Evolutionary conservation across 2,797 vertebrate species (phyloP), one percentile per base, ranked within the genome.

Genomic region (Yasuhikotakia modesta): DNA sequence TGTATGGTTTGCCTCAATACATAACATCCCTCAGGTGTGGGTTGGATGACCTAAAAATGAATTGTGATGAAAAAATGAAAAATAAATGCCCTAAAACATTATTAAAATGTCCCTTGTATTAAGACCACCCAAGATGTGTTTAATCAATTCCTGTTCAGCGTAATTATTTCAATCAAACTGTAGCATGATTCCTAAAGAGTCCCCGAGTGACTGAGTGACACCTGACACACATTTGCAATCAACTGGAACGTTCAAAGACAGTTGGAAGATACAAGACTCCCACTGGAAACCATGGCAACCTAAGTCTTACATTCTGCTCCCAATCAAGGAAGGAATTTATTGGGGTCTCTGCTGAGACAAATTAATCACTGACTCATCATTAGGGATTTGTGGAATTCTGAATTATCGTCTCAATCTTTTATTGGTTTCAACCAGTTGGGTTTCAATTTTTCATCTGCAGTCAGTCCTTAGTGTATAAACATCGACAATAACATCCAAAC

Each of bases 271-370:
- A 53, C 46, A 78, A 48, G 67, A 58, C 45, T 30, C 32, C n/a
- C 48, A 63, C 57, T 73, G 69, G 10, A 61, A 22, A 32, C 32
- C 46, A 73, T 61, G 39, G 80, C 76, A 83, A 86, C 77, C 76
- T 65, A 70, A 82, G 73, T 81, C 81, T 86, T 87, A 83, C 70
- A 72, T 79, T 73, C 3, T 27, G 82, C 55, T 73, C 82, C 63
- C 83, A 82, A 71, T 85, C 55, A 78, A 53, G 70, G 83, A 80
- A 86, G 86, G 80, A 84, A 88, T 83, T 88, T 87, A 86, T 83
- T 83, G 82, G 81, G 57, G 35, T 61, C 75, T 77, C 60, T 30
- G 48, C 43, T 13, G 48, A 58, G 46, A 52, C 76, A 7, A 39
- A 73, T 70, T 82, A 21, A 82, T 81, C 78, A 77, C 73, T 66